phyloP scores from a whole-genome alignment of 2,888 invertebrate species.

The Crossocerus cetratus region DNA sequence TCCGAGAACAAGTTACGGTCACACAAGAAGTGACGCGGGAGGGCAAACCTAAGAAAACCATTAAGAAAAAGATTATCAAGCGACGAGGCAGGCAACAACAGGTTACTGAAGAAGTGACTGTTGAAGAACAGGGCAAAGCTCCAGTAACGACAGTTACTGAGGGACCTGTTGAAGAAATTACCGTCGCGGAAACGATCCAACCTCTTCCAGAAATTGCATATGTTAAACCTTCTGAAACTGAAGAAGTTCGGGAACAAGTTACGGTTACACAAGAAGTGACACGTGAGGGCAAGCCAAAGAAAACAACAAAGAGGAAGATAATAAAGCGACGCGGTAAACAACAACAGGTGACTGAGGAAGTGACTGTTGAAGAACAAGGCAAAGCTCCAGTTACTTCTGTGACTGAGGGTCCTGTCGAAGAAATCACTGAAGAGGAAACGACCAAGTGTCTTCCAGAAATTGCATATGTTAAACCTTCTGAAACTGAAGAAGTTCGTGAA shows the following conservation, averaged over 20 bases:
- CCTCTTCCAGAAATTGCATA: constrained; percentile 72
- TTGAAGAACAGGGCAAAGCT: constrained; percentile 53
- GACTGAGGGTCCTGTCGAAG: constrained; percentile 38
- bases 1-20: constrained; percentile 49
- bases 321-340: constrained; percentile 15
- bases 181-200: constrained; percentile 56
- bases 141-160: constrained; percentile 60
- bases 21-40: constrained; percentile 61
- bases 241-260: constrained; percentile 47
- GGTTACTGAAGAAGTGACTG: constrained; percentile 59
- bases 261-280: constrained; percentile 27
- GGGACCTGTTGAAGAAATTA: constrained; percentile 58
- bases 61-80: constrained; percentile 49
- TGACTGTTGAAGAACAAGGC: constrained; percentile 55
- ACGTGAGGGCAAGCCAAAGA: constrained; percentile 47
- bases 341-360: constrained; percentile 52
- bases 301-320: constrained; percentile 10
- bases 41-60: constrained; percentile 60
- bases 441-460: background rate
- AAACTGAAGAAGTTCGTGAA: constrained; percentile 8
- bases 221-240: constrained; percentile 67
- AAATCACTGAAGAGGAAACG: background rate
- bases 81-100: constrained; percentile 55
- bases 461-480: constrained; percentile 45
- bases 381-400: constrained; percentile 58